A percentile compares a stretch with the other conserved stretches of the same genome.
Conservation (phyloP, 1,140 invertebrate genomes). For the Drosophila tristis region DNA sequence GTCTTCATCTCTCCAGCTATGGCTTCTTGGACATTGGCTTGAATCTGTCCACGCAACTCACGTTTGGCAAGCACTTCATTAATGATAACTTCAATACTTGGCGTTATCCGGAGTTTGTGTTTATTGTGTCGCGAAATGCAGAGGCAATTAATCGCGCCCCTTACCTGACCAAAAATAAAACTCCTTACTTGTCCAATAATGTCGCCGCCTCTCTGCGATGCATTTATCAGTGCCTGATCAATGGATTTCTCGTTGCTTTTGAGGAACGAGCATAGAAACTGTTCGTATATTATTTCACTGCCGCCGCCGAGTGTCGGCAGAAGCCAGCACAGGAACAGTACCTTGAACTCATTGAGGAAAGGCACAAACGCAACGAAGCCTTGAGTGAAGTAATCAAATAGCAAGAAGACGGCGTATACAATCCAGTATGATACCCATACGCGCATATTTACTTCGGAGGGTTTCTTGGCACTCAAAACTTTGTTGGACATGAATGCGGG, state of each 20-base stretch:
- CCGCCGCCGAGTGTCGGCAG: conserved; percentile 57
- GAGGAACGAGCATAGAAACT: conserved; percentile 48
- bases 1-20: too few relatives aligned
- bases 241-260: conserved; percentile 88
- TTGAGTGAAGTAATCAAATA: conserved; percentile 30
- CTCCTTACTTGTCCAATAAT: conserved; percentile 31
- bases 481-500: conserved; percentile 88
- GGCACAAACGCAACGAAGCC: conserved; percentile 42
- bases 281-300: conserved; percentile 44
- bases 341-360: conserved; percentile 51
- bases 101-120: conserved; percentile 14
- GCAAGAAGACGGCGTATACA: conserved; percentile 51
- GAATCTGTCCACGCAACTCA: neutral
- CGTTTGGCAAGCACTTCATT: conserved; percentile 36
- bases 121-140: conserved; percentile 15
- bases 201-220: neutral
- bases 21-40: neutral
- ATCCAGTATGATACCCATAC: conserved; percentile 72
- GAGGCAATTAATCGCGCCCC: conserved; percentile 30
- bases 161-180: conserved; percentile 14
- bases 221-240: conserved; percentile 89
- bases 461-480: conserved; percentile 85
- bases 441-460: conserved; percentile 98
- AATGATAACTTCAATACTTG: conserved; percentile 43
- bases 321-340: conserved; percentile 58